Evolutionary conservation across 2,888 invertebrate species (phyloP).

Genomic region (Calameuta pallipes): DNA sequence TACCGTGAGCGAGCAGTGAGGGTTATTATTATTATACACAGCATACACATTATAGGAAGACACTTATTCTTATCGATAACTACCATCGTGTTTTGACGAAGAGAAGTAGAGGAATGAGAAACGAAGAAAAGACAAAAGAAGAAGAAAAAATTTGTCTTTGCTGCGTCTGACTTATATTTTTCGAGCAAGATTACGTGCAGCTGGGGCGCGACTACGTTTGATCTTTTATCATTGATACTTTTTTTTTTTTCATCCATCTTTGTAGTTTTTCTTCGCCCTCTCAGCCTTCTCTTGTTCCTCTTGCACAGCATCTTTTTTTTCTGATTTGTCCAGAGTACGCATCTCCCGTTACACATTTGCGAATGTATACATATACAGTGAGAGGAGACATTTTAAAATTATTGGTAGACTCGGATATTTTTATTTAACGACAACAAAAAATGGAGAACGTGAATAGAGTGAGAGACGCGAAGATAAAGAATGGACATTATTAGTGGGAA

Average conservation of each 20-base stretch:
- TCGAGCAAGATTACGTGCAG: slow-evolving; percentile 41
- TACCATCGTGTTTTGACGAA: slow-evolving; percentile 53
- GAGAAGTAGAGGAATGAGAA: slow-evolving; percentile 31
- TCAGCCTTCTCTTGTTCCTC: background rate
- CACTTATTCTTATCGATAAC: slow-evolving; percentile 56
- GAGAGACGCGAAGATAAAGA: background rate
- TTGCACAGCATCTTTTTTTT: background rate
- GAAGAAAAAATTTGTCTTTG: slow-evolving; percentile 51
- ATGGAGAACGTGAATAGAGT: background rate
- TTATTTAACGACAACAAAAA: background rate
- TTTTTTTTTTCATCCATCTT: too few relatives aligned
- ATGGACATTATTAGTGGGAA: background rate
- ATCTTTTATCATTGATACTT: background rate
- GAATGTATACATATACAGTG: background rate
- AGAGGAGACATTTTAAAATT: background rate
- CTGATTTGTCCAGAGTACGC: background rate
- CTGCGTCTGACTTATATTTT: slow-evolving; percentile 60
- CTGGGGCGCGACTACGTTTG: slow-evolving; percentile 34
- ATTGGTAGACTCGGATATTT: background rate
- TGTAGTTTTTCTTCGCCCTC: background rate
- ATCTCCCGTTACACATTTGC: background rate
- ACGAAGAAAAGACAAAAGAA: slow-evolving; percentile 18
- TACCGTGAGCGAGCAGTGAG: slow-evolving; percentile 56
- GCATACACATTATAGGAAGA: slow-evolving; percentile 51
- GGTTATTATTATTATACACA: slow-evolving; percentile 9